A percentile compares a stretch with the other conserved stretches of the same genome.
phyloP scores from a whole-genome alignment of 1,140 invertebrate species.

The Triops cancriformis region DNA sequence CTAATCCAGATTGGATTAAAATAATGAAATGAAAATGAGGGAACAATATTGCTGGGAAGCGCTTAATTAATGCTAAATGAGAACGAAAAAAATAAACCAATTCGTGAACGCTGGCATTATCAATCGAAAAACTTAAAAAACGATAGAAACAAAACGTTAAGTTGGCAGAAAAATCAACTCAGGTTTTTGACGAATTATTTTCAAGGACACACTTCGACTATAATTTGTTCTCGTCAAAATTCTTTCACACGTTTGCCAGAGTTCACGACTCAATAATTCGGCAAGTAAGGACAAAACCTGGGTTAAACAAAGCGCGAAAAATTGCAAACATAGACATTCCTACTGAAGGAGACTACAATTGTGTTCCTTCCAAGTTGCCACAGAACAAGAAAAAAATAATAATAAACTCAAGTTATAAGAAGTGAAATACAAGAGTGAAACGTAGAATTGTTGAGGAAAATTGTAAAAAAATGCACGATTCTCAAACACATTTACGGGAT shows the following conservation, averaged over 20 bases:
- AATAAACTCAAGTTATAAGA: background rate
- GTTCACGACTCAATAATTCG: background rate
- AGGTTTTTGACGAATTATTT: background rate
- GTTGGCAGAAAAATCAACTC: background rate
- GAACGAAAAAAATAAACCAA: background rate
- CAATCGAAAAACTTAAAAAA: background rate
- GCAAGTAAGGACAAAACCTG: background rate
- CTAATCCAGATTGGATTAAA: background rate
- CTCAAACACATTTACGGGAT: background rate
- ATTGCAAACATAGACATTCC: background rate
- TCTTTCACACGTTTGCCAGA: background rate
- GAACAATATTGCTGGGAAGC: constrained; percentile 3
- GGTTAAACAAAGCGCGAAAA: background rate
- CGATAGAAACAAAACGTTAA: background rate
- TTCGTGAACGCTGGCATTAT: background rate
- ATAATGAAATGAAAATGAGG: background rate
- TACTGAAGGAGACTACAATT: background rate
- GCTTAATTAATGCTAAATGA: background rate
- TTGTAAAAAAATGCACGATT: background rate
- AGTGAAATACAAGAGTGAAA: background rate
- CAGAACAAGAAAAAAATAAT: background rate
- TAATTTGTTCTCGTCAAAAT: background rate
- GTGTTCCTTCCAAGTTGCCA: background rate
- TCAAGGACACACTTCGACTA: background rate
- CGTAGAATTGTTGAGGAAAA: background rate